A percentile compares a stretch with the other conserved stretches of the same genome.
phyloP scores from a whole-genome alignment of 1,140 invertebrate species.

The Lordiphosa mommai region DNA sequence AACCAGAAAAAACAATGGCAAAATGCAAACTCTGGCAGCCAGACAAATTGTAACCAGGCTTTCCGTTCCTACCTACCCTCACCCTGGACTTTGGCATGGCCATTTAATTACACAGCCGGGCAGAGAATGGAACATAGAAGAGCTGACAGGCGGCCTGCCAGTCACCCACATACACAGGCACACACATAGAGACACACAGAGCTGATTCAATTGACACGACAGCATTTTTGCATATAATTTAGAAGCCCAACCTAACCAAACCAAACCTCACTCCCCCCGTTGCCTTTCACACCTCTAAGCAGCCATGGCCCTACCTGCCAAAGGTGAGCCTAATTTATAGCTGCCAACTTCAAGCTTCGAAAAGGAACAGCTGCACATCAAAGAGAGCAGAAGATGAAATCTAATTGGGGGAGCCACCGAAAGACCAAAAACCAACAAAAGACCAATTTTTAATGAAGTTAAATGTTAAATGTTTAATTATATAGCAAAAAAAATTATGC shows the following conservation, averaged over 20 bases:
- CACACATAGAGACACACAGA: background rate
- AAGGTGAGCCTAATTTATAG: constrained; percentile 54
- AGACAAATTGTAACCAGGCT: constrained; percentile 35
- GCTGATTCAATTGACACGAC: constrained; percentile 57
- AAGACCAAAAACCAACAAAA: constrained; percentile 26
- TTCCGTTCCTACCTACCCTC: background rate
- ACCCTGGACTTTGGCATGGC: constrained; percentile 32
- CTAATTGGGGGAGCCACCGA: constrained; percentile 32
- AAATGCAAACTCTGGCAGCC: constrained; percentile 46
- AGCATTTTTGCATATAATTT: constrained; percentile 66
- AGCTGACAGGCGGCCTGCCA: constrained; percentile 14
- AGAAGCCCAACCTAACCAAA: constrained; percentile 3
- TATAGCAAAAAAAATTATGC: constrained; percentile 54
- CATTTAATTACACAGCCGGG: constrained; percentile 61
- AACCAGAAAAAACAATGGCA: constrained; percentile 50
- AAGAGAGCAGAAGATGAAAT: constrained; percentile 37
- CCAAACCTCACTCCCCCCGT: constrained; percentile 18
- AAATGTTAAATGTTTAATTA: constrained; percentile 68
- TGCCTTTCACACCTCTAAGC: constrained; percentile 35
- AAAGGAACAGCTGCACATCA: constrained; percentile 25
- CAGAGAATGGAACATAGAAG: constrained; percentile 13
- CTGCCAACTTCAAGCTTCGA: constrained; percentile 14
- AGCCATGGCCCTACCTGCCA: constrained; percentile 5
- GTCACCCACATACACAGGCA: constrained; percentile 36
- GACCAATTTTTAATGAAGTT: constrained; percentile 54